Evolutionary conservation across 2,113 vertebrate genomes (phyloP).

Genomic region (Siphamia tubifer): DNA sequence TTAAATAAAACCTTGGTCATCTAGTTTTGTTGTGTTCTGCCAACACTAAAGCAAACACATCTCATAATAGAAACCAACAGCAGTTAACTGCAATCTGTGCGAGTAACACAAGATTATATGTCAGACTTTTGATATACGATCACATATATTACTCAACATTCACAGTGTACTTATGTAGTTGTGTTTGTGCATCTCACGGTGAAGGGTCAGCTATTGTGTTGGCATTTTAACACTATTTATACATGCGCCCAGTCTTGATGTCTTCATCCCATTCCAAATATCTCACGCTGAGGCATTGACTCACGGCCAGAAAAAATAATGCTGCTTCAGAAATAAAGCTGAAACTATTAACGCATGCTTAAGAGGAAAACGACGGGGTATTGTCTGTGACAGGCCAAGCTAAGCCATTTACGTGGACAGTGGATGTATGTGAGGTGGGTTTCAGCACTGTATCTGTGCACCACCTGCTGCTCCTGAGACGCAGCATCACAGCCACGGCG

Average conservation of each 20-base stretch:
- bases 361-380: conserved; percentile 27
- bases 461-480: conserved; percentile 28
- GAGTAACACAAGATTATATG: conserved; percentile 25
- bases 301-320: conserved; percentile 47
- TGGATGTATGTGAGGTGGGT: neutral
- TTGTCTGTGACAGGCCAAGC: conserved; percentile 32
- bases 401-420: conserved; percentile 41
- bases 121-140: conserved; percentile 36
- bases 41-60: conserved; percentile 15
- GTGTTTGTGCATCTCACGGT: conserved; percentile 22
- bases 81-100: conserved; percentile 31
- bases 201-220: conserved; percentile 25
- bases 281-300: conserved; percentile 47
- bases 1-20: conserved; percentile 31
- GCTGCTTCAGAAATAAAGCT: conserved; percentile 56
- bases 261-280: conserved; percentile 54
- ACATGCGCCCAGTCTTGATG: conserved; percentile 42
- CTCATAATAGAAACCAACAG: conserved; percentile 31
- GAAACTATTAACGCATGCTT: conserved; percentile 52
- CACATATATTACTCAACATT: conserved; percentile 7
- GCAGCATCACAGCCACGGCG: conserved; percentile 19
- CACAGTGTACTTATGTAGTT: conserved; percentile 6
- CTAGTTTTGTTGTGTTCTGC: conserved; percentile 17
- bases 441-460: conserved; percentile 1
- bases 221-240: conserved; percentile 38